phyloP scores from a whole-genome alignment of 2,113 vertebrate species.

The Zootoca vivipara region DNA sequence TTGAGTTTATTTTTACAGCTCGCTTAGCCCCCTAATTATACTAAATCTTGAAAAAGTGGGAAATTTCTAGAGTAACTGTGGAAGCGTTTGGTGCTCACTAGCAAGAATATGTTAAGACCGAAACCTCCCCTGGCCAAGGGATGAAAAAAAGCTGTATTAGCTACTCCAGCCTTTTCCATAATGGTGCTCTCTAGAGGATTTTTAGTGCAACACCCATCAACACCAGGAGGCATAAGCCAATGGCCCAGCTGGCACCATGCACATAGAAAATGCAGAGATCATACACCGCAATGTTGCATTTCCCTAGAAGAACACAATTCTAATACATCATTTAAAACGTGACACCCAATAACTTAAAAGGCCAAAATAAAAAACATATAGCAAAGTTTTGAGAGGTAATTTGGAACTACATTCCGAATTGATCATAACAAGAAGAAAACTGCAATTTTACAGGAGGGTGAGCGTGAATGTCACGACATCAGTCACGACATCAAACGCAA shows the following conservation, averaged over 20 bases:
- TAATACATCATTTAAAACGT: not conserved
- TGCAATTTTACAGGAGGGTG: not conserved
- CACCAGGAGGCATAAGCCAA: no score
- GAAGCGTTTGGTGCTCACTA: not conserved
- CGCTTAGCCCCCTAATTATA: conserved; percentile 37
- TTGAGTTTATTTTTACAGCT: conserved; percentile 35
- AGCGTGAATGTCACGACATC: no score
- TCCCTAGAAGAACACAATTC: not conserved
- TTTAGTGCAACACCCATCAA: no score
- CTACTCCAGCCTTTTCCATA: no score
- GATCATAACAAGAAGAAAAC: not conserved
- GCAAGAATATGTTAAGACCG: conserved; percentile 10
- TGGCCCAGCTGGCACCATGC: not conserved
- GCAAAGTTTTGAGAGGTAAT: not conserved
- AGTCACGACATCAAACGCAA: no score
- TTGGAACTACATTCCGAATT: not conserved
- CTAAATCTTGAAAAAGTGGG: conserved; percentile 53
- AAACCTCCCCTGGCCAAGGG: not conserved
- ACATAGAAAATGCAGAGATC: not conserved
- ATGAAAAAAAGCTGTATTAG: conserved; percentile 7
- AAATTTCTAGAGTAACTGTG: conserved; percentile 24
- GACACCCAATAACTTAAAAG: not conserved
- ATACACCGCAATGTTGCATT: not conserved
- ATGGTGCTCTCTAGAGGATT: no score
- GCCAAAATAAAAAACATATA: not conserved